phyloP scores from a whole-genome alignment of 2,797 vertebrate species.

The Cynopterus sphinx region DNA sequence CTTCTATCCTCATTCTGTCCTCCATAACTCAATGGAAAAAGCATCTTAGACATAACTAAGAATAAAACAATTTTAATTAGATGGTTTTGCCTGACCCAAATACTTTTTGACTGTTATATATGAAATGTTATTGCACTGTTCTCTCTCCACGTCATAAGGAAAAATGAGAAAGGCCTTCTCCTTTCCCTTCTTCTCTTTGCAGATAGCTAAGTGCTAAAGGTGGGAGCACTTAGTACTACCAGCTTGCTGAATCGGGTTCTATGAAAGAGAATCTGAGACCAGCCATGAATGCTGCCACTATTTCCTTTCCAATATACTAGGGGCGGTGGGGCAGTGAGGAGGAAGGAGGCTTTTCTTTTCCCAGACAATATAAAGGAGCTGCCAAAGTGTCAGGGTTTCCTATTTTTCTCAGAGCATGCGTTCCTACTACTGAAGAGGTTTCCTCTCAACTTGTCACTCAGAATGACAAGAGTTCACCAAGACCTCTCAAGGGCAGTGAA shows the following conservation, averaged over 20 bases:
- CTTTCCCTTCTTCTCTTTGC: conserved; percentile 25
- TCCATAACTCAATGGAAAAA: background rate
- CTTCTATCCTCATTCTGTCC: no score
- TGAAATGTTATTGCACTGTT: background rate
- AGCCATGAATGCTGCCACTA: background rate
- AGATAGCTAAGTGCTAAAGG: background rate
- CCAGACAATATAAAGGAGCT: background rate
- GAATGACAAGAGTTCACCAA: conserved; percentile 28
- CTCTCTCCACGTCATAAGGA: background rate
- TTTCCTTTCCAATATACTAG: conserved; percentile 51
- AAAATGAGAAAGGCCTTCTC: background rate
- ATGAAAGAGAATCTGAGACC: conserved; percentile 29
- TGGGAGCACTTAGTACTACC: background rate
- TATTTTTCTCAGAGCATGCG: conserved; percentile 55
- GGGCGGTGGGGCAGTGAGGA: accelerated
- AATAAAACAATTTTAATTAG: background rate
- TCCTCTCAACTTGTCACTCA: conserved; percentile 62
- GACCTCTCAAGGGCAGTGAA: conserved; percentile 58
- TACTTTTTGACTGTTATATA: background rate
- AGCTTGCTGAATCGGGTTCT: background rate
- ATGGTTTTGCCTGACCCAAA: background rate
- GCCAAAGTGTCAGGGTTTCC: conserved; percentile 44
- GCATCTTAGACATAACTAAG: background rate
- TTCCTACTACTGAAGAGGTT: background rate
- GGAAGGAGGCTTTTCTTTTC: background rate